Base-by-base conservation (phyloP, 2,888 invertebrate species). In the Scotopteryx bipunctaria region DNA sequence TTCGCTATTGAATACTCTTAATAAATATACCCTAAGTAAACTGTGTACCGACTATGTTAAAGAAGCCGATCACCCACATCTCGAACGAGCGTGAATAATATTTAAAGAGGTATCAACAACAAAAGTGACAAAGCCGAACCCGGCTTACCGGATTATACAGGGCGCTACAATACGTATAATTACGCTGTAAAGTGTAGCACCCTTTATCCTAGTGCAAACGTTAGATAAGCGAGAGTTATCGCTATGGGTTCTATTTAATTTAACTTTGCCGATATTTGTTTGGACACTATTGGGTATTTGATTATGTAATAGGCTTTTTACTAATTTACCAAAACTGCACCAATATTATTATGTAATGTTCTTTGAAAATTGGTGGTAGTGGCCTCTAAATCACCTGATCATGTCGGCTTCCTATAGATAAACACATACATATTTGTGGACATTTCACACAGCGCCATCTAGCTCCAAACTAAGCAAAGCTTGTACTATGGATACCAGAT, bases 151-250 rank as follows among this genome's bases (percentile, higher is more conserved):
- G 59, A 61, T 61, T 59, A 59, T 48, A 55, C 50, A 51, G 55
- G 55, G 32, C 52, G 42, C 25, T 43, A 47, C 52, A 52, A 52
- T 53, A 47, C 50, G 60, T 60, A 55, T 63, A 63, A 60, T 60
- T 55, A 48, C 58, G 35, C 47, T 53, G 56, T 63, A 63, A 63
- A 63, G 50, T 55, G 55, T 46, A 55, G 23, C 50, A 60, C 53
- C 60, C 60, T 63, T 53, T 57, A 51, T 50, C 59, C 59, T 49
- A 57, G 61, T 59, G 56, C 60, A 55, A 64, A 66, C 61, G 60
- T 63, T 59, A 65, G 64, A 63, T 63, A 65, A 67, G 62, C 47
- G 44, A 51, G 59, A 61, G 48, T 59, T 63, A 64, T 63, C 54
- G 63, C 44, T 44, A 29, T 35, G 38, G 37, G 40, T 48, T 43